These are phyloP conservation scores for Aphelocoma californica DNA, from an alignment of 2,797 vertebrate genomes.

Conservation along the genomic window DNA sequence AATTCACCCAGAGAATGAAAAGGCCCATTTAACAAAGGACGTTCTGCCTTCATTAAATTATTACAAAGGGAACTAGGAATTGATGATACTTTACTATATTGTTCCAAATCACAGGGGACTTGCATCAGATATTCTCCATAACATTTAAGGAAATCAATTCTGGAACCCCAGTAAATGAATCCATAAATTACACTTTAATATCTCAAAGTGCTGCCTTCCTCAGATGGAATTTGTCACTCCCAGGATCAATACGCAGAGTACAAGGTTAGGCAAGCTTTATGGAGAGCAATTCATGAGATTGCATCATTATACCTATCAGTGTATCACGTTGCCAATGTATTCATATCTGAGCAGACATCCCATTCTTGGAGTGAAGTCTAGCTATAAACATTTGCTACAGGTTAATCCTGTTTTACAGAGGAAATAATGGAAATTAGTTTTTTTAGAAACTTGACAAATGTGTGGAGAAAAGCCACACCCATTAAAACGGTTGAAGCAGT, in stretches of 20 bases:
- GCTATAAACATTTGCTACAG: background rate
- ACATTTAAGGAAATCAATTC: constrained; percentile 52
- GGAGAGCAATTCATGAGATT: background rate
- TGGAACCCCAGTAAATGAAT: constrained; percentile 49
- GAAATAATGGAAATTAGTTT: background rate
- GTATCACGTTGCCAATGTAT: background rate
- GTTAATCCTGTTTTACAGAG: background rate
- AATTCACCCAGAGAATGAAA: constrained; percentile 39
- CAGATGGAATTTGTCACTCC: constrained; percentile 28
- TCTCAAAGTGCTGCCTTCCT: constrained; percentile 19
- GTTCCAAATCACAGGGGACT: constrained; percentile 12
- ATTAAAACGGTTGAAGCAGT: background rate
- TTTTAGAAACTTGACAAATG: background rate
- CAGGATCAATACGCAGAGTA: background rate
- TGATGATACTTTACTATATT: constrained; percentile 34
- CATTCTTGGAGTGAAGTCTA: background rate
- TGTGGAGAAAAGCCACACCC: background rate
- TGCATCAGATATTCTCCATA: background rate
- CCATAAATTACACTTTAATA: constrained; percentile 53
- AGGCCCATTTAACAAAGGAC: constrained; percentile 36
- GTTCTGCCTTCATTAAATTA: constrained; percentile 36
- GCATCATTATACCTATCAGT: background rate
- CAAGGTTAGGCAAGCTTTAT: background rate
- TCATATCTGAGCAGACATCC: background rate
- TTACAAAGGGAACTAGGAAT: constrained; percentile 34